Evolutionary conservation across 2,113 vertebrate genomes (phyloP), one percentile per base, ranked within the genome.

Genomic region (Lethenteron reissneri): DNA sequence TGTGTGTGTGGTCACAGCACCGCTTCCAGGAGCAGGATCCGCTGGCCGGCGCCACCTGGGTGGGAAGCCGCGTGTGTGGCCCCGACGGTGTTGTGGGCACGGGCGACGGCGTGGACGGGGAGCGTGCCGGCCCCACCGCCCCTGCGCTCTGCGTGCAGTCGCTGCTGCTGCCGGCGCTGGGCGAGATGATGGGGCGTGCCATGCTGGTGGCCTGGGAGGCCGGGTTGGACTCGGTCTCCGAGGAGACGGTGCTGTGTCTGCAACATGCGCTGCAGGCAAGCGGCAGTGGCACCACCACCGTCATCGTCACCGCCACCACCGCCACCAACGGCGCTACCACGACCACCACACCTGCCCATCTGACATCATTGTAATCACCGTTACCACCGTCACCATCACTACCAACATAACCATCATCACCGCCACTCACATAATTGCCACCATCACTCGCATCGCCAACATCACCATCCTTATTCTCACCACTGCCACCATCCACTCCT

Each of bases 1-100:
- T 41, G 25, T 41, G 41, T 41, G 41, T 41, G 41, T 41, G 14
- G 14, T 10, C 56, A 19, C 77, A 97, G 94, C 91, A 99, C 79
- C 88, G 94, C 56, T 99, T 99, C 78, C 91, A 97, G 82, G 83
- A 91, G 56, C 92, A 97, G 77, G 97, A 97, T 74, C 92, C 92
- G 0, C 79, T 99, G 12, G 86, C 82, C 0, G 87, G 85, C 9
- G 94, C 89, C 41, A 91, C 90, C 77, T 84, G 88, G 3, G 95
- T 95, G 80, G 87, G 87, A 75, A 85, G 83, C 0, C 84, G 90
- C 70, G 92, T 96, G 72, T 41, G 41, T 5, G 41, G 41, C 41
- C 41, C 41, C 41, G 41, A 41, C 41, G 41, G 41, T 41, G 41
- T 41, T 41, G 41, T 41, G 41, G 41, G 41, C 41, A 5, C 41